Evolutionary conservation across 2,888 invertebrate species (phyloP), one percentile per base, ranked within the genome.

Genomic region (Rhagonycha fulva): DNA sequence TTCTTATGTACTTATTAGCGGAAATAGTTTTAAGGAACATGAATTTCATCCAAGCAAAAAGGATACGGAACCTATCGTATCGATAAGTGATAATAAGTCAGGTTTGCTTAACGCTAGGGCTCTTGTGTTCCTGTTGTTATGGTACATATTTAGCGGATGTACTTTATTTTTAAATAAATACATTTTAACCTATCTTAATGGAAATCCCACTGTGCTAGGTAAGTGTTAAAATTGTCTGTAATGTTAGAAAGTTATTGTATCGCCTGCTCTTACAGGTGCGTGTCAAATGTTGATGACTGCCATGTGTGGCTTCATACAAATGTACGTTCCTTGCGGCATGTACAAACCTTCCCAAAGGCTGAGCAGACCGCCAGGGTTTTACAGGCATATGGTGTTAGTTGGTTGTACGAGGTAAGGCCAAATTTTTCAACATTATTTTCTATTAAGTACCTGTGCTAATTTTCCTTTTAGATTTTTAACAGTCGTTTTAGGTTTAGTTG

Each of bases 81-180:
- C 47, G 11, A 5, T 71, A 70, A 28, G 26, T 70, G 76, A 78
- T 60, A 73, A 74, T 67, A 84, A 80, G 79, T 76, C 81, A 67
- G 92, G 92, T 24, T 86, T 93, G 71, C 87, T 89, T 66, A 91
- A 91, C 84, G 86, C 91, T 47, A 87, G 92, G 82, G 93, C 93
- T 26, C 85, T 92, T 66, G 85, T 91, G 79, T 92, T 93, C 85
- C 86, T 93, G 62, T 85, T 91, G 70, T 86, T 94, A 77, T 94
- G 94, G 94, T 94, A 94, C 84, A 89, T 94, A 84, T 94, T 95
- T 86, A 94, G 94, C 85, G 93, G 93, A 9, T 93, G 93, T 84
- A 94, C 94, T 1, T 88, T 95, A 70, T 94, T 95, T 86, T 88
- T 94, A 76, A 94, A 95, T 87, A 95, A 94, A 85, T 94, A 94